phyloP scores from a whole-genome alignment of 2,888 invertebrate genomes.

The Aproaerema taeniolella region DNA sequence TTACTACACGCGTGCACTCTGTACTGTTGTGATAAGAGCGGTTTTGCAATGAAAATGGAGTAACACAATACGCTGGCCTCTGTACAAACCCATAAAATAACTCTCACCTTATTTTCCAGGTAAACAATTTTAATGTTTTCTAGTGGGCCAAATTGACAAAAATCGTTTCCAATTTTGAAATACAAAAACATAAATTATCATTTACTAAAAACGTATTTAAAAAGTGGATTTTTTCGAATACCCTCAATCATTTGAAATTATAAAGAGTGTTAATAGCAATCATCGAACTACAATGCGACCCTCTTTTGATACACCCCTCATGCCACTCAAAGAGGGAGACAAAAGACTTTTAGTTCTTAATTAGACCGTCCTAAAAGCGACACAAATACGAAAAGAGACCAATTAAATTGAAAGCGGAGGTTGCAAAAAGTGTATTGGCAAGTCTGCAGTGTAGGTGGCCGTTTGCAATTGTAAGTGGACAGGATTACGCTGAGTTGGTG shows the following conservation, averaged over 20 bases:
- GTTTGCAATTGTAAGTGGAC: constrained; percentile 65
- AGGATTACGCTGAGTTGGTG: constrained; percentile 54
- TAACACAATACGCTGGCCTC: too few relatives aligned
- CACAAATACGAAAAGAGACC: constrained; percentile 32
- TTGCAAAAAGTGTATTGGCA: constrained; percentile 51
- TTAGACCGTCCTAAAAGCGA: constrained; percentile 21
- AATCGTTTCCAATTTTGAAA: too few relatives aligned
- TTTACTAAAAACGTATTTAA: too few relatives aligned
- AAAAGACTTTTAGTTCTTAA: constrained; percentile 7
- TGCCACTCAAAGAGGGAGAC: neutral
- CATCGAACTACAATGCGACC: constrained; percentile 3
- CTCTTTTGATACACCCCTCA: constrained; percentile 3
- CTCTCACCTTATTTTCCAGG: too few relatives aligned
- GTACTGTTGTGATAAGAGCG: too few relatives aligned
- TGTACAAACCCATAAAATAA: too few relatives aligned
- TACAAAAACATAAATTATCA: too few relatives aligned
- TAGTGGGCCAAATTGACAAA: too few relatives aligned
- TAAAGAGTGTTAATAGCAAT: constrained; percentile 6
- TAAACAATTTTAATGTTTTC: too few relatives aligned
- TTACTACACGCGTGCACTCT: too few relatives aligned
- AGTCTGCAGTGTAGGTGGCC: constrained; percentile 47
- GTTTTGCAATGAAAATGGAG: too few relatives aligned
- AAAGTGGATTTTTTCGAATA: too few relatives aligned
- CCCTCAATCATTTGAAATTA: neutral
- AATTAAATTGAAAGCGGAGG: constrained; percentile 48